Evolutionary conservation across 2,888 invertebrate species (phyloP), one percentile per base, ranked within the genome.

Genomic region (Andrena camellia): DNA sequence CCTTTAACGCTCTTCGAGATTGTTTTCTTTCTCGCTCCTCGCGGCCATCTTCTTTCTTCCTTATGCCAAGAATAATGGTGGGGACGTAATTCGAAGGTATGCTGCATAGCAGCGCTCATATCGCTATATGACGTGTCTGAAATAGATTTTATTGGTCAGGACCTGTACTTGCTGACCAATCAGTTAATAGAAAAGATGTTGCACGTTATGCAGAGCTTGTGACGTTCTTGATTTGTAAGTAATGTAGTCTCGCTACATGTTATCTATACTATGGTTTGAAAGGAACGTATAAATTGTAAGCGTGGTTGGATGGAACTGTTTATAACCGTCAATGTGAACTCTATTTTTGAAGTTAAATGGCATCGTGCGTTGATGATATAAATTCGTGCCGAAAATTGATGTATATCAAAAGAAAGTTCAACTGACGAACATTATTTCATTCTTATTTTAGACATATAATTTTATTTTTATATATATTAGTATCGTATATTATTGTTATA

Each of bases 1-100:
- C 69, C 66, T 82, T 82, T 70, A 81, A 82, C 81, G 81, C 75
- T 75, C 69, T 48, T 60, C 70, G 70, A 81, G 70, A 82, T 82
- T 82, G 81, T 83, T 83, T 82, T 83, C 82, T 83, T 82, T 83
- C 82, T 83, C 66, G 33, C 83, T 68, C 83, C 64, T 67, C 71
- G 68, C 82, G 63, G 77, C 76, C 83, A 83, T 82, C 83, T 82
- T 82, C 77, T 71, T 82, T 68, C 62, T 70, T 82, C 75, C 67
- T 83, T 71, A 31, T 10, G 35, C n/a, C 31, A 3, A 29, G 13
- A 42, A 31, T 8, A 17, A 26, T 77, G 77, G 83, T 70, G 82
- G 76, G 82, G 67, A 2, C n/a, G 13, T 35, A 13, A n/a, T 63
- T 68, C 23, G 13, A 68, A 80, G 35, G 35, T 68, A 63, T 20